Conservation (phyloP, 2,888 invertebrate species). For the Lasioglossum morio region DNA sequence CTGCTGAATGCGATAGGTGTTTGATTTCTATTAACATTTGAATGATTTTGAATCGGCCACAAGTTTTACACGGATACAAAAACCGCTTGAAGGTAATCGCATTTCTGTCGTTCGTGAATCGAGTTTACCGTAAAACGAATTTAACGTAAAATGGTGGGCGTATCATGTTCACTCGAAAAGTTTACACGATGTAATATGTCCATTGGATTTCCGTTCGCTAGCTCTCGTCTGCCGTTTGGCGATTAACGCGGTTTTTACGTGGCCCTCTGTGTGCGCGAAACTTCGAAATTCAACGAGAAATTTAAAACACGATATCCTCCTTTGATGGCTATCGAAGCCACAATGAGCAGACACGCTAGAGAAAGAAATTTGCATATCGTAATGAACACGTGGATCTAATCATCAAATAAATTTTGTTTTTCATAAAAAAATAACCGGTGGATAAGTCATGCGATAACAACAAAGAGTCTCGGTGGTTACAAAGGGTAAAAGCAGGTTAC, state of each 20-base stretch:
- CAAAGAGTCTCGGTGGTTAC: background rate
- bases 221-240: slow-evolving; percentile 63
- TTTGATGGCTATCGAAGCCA: background rate
- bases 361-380: background rate
- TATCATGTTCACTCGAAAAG: background rate
- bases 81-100: background rate
- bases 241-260: slow-evolving; percentile 53
- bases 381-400: background rate
- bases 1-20: background rate
- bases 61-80: background rate
- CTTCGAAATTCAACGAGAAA: slow-evolving; percentile 1
- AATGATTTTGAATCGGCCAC: background rate
- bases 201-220: slow-evolving; percentile 67
- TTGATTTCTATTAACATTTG: background rate
- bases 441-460: background rate
- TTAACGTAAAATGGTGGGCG: slow-evolving; percentile 4
- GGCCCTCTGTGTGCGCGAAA: slow-evolving; percentile 24
- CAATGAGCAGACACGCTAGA: background rate
- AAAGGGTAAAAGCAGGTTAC: background rate
- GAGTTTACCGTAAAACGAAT: background rate
- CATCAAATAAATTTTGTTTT: background rate
- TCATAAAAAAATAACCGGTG: background rate
- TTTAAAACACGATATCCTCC: background rate
- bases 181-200: slow-evolving; percentile 32
- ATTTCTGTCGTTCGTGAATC: background rate